Conservation (phyloP, 2,888 invertebrate species). For the Lacanobia oleracea region DNA sequence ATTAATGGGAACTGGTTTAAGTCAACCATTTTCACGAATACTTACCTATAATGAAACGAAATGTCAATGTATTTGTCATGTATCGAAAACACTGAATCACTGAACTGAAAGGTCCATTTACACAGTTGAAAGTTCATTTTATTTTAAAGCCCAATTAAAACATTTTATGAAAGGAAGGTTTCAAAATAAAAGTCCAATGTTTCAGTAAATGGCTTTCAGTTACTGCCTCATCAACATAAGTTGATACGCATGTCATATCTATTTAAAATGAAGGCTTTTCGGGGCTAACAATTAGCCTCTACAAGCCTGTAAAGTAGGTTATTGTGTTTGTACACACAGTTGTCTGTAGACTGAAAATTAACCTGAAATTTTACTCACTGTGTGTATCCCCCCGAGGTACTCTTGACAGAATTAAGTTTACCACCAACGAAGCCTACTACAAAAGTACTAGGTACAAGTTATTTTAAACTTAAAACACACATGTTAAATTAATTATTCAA, state of each 20-base stretch:
- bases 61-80: constrained; percentile 34
- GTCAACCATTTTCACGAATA: constrained; percentile 25
- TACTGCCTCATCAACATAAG: background rate
- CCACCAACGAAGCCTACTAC: constrained; percentile 33
- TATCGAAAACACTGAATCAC: constrained; percentile 37
- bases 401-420: constrained; percentile 50
- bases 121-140: constrained; percentile 25
- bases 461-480: constrained; percentile 25
- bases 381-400: constrained; percentile 47
- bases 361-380: constrained; percentile 42
- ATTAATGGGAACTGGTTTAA: constrained; percentile 12
- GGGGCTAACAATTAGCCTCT: constrained; percentile 17
- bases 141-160: constrained; percentile 32
- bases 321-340: constrained; percentile 15
- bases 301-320: constrained; percentile 33
- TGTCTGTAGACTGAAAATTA: constrained; percentile 31
- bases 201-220: constrained; percentile 2
- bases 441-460: background rate
- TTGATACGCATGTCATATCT: background rate
- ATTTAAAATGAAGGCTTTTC: background rate
- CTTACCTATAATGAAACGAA: constrained; percentile 4
- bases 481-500: constrained; percentile 24
- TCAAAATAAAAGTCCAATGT: constrained; percentile 10
- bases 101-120: constrained; percentile 33
- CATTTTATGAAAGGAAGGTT: constrained; percentile 10